A percentile compares a stretch with the other conserved stretches of the same genome.
phyloP scores from a whole-genome alignment of 2,888 invertebrate genomes.

The Synergus japonicus region DNA sequence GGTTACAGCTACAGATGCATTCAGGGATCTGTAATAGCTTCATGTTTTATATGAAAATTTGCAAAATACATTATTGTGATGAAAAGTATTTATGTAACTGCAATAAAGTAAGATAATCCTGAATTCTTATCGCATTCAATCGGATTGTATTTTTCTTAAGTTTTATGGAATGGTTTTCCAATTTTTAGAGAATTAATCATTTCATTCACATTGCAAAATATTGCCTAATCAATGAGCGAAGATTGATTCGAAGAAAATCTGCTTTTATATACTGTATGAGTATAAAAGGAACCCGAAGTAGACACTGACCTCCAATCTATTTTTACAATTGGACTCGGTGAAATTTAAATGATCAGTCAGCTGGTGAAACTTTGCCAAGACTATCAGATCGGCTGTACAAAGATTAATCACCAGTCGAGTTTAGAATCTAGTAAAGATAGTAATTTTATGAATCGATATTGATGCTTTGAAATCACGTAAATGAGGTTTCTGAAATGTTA shows the following conservation, averaged over 20 bases:
- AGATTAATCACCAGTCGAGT: neutral
- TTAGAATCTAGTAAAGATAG: conserved; percentile 23
- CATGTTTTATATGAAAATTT: too few relatives aligned
- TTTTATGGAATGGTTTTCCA: too few relatives aligned
- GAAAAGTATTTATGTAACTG: too few relatives aligned
- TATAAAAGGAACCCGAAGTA: neutral
- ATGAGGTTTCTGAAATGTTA: neutral
- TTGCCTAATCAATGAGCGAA: neutral
- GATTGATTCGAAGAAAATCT: neutral
- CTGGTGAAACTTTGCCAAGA: conserved; percentile 18
- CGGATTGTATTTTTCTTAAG: too few relatives aligned
- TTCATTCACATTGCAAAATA: neutral
- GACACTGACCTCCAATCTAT: conserved; percentile 21
- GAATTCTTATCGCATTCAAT: too few relatives aligned
- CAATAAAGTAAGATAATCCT: too few relatives aligned
- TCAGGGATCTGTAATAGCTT: neutral
- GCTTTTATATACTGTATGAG: neutral
- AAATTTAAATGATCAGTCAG: conserved; percentile 17
- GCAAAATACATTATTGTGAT: too few relatives aligned
- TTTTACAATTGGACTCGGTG: neutral
- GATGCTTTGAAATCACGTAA: neutral
- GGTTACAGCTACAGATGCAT: neutral
- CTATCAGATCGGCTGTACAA: neutral
- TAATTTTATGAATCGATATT: neutral
- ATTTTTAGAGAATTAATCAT: neutral